Evolutionary conservation across 2,888 invertebrate genomes (phyloP), one percentile per base, ranked within the genome.

Genomic region (Melikaiella ostensackeni): DNA sequence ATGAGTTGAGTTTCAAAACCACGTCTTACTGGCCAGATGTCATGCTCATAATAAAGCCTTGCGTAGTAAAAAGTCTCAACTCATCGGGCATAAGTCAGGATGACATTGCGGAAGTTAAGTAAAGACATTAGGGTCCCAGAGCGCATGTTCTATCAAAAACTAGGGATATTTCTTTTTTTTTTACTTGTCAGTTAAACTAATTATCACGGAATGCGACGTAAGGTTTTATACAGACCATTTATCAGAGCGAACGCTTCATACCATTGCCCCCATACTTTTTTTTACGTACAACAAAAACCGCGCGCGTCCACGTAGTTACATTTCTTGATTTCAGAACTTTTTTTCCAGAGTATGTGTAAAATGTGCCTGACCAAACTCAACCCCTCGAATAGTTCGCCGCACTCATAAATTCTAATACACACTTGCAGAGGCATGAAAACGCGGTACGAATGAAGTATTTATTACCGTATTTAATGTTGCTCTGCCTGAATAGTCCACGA

Each of bases 381-480:
- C 50, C 50, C 50, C 50, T 50, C 50, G 50, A 50, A n/a, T 50
- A n/a, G 50, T n/a, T n/a, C 50, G 19, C 50, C 8, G 19, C 4
- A 7, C 7, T n/a, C 50, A 50, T 50, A 50, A 50, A 50, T 50
- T 50, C 8, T 50, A 50, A 50, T 50, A 50, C 50, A 50, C 8
- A 50, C 50, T 50, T n/a, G n/a, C 50, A 50, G n/a, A 50, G 7
- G 50, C 19, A 50, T 50, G 3, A 50, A n/a, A 7, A 7, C 50
- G 50, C 50, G 7, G 50, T 50, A 50, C n/a, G 50, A n/a, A n/a
- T 50, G 50, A n/a, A 50, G 50, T 50, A 50, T 50, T 50, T 50
- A 50, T 50, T 50, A n/a, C n/a, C 50, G 50, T 50, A 50, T 50
- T 50, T n/a, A n/a, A 50, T 50, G 50, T 50, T 50, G n/a, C 50